Evolutionary conservation across 2,113 vertebrate genomes (phyloP), one percentile per base, ranked within the genome.

Genomic region (Zapus hudsonius): DNA sequence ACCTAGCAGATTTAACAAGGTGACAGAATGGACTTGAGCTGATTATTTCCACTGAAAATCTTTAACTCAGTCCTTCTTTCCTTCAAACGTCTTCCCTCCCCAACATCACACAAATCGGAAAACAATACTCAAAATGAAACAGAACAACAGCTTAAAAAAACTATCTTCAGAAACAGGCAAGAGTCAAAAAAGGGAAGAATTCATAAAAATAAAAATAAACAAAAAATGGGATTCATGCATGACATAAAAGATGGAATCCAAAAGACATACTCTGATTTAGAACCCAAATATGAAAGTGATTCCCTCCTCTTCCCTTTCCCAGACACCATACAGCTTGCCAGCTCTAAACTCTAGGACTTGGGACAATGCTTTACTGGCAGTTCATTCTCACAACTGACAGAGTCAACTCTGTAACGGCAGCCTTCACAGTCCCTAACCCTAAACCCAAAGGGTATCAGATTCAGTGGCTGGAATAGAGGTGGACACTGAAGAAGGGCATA

Each of bases 121-220:
- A 89, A 94, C 4, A 10, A 84, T 38, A 12, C 78, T 88, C 78
- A 70, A 84, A 61, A 91, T 23, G 72, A 76, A 91, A 66, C 3
- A 87, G 59, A 88, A 67, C 17, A 74, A 85, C 74, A 52, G 52
- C 52, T 55, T 36, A 0, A 33, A 87, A 88, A 91, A 75, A 40
- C 4, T 29, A 73, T 75, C 52, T 63, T 67, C 69, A 89, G 90
- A 95, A 63, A 29, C n/a, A 86, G 64, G 84, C 27, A 80, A n/a
- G 33, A 42, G 3, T 84, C 87, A 76, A 79, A 91, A 72, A n/a
- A 87, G 87, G 78, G 27, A 55, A 57, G n/a, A 81, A 85, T 78
- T 78, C 72, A 61, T 70, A 92, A 79, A 91, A 84, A 92, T 87
- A 94, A 93, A 92, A 94, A 42, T 55, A 38, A 80, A 79, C 36